A percentile compares a stretch with the other conserved stretches of the same genome.
Evolutionary conservation across 1,140 invertebrate species (phyloP).

Genomic region (Pollicipes pollicipes): DNA sequence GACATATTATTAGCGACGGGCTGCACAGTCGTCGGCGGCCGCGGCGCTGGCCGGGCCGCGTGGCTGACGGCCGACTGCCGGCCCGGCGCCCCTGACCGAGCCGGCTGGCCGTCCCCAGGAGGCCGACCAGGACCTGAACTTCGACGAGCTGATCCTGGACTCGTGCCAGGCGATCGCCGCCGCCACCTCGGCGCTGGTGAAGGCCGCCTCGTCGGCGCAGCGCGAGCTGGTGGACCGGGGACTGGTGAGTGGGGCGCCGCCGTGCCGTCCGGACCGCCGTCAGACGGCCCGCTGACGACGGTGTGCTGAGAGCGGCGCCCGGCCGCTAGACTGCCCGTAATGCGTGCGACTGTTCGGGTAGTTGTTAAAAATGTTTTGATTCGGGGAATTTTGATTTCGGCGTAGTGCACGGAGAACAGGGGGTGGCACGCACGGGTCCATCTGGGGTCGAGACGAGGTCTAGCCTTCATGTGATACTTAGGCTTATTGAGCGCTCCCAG

Average conservation of each 20-base stretch:
- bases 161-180: slow-evolving; percentile 94
- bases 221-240: slow-evolving; percentile 72
- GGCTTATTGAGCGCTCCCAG: too few species aligned
- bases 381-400: too few species aligned
- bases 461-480: too few species aligned
- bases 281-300: too few species aligned
- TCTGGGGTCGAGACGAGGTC: too few species aligned
- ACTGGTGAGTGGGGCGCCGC: slow-evolving; percentile 31
- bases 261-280: too few species aligned
- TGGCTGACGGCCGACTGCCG: background rate
- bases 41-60: background rate
- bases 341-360: too few species aligned
- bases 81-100: background rate
- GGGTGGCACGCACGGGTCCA: too few species aligned
- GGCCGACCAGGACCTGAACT: slow-evolving; percentile 81
- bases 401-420: too few species aligned
- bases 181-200: slow-evolving; percentile 86
- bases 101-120: slow-evolving; percentile 37
- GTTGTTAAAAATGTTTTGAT: too few species aligned
- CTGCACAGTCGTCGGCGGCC: background rate
- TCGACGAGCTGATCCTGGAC: slow-evolving; percentile 97
- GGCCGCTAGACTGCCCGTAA: too few species aligned
- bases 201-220: slow-evolving; percentile 89
- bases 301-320: too few species aligned
- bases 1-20: slow-evolving; percentile 63